Evolutionary conservation across 2,888 invertebrate genomes (phyloP).

Genomic region (Portevinia maculata): DNA sequence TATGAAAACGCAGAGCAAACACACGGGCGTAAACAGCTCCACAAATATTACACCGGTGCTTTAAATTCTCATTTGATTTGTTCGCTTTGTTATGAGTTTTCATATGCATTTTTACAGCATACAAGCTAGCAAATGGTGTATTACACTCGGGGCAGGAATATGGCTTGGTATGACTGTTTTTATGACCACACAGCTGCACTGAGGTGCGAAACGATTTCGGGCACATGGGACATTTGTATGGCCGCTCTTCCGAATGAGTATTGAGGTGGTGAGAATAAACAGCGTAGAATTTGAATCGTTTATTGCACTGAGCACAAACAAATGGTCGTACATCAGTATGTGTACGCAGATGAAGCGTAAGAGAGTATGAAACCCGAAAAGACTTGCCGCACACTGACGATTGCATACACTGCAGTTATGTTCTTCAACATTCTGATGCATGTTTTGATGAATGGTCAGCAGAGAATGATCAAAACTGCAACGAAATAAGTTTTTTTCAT

Average conservation of each 20-base stretch:
- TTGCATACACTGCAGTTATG: constrained; percentile 88
- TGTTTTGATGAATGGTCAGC: constrained; percentile 85
- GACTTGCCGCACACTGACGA: constrained; percentile 91
- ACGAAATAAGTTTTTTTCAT: too few species aligned
- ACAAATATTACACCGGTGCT: constrained; percentile 88
- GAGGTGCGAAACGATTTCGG: constrained; percentile 92
- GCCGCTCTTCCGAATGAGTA: constrained; percentile 90
- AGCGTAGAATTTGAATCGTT: constrained; percentile 90
- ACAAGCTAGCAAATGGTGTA: constrained; percentile 90
- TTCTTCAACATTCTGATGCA: constrained; percentile 85
- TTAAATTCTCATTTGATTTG: constrained; percentile 85
- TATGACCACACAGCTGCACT: constrained; percentile 91
- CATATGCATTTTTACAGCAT: constrained; percentile 90
- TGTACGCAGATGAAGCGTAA: constrained; percentile 91
- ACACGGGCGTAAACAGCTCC: constrained; percentile 90
- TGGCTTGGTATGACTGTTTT: constrained; percentile 91
- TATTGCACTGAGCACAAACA: constrained; percentile 88
- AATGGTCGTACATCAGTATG: constrained; percentile 91
- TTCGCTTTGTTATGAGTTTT: constrained; percentile 87
- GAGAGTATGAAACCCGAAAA: constrained; percentile 91
- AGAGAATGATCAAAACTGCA: constrained; percentile 80
- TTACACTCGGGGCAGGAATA: constrained; percentile 90
- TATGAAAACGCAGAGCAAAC: constrained; percentile 89
- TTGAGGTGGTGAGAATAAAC: constrained; percentile 90
- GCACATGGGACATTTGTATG: constrained; percentile 90